Conservation (phyloP, 2,797 vertebrate species). For the Gymnodraco acuticeps region DNA sequence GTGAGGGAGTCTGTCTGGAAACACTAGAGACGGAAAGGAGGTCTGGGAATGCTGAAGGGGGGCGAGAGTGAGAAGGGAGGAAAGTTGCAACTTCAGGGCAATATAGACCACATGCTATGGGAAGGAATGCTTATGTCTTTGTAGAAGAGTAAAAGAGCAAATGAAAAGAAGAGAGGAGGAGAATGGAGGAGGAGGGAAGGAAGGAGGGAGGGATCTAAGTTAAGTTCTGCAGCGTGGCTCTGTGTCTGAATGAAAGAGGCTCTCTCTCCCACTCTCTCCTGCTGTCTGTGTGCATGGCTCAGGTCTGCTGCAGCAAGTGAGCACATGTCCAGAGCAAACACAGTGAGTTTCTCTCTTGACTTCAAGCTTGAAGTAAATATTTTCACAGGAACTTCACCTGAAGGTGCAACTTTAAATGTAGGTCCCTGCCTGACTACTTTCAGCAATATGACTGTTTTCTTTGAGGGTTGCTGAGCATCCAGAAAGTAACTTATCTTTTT, state of each 20-base stretch:
- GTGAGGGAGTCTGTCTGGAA: constrained; percentile 69
- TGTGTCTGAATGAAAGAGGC: constrained; percentile 82
- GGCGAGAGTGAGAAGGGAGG: constrained; percentile 35
- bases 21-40: constrained; percentile 63
- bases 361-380: constrained; percentile 64
- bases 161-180: constrained; percentile 69
- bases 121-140: constrained; percentile 78
- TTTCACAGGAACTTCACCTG: constrained; percentile 34
- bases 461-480: not conserved
- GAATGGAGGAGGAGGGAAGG: constrained; percentile 65
- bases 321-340: constrained; percentile 76
- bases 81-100: constrained; percentile 77
- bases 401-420: constrained; percentile 27
- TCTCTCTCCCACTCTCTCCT: constrained; percentile 73
- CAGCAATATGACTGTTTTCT: constrained; percentile 14
- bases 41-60: constrained; percentile 71
- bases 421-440: constrained; percentile 13
- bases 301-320: constrained; percentile 59
- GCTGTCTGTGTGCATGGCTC: constrained; percentile 61
- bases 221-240: constrained; percentile 80
- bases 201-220: constrained; percentile 74
- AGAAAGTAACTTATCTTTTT: not conserved
- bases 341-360: constrained; percentile 40
- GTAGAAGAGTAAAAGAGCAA: constrained; percentile 68
- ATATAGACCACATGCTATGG: constrained; percentile 73